Conservation (phyloP, 1,140 invertebrate genomes). For the Drosophila prosaltans region DNA sequence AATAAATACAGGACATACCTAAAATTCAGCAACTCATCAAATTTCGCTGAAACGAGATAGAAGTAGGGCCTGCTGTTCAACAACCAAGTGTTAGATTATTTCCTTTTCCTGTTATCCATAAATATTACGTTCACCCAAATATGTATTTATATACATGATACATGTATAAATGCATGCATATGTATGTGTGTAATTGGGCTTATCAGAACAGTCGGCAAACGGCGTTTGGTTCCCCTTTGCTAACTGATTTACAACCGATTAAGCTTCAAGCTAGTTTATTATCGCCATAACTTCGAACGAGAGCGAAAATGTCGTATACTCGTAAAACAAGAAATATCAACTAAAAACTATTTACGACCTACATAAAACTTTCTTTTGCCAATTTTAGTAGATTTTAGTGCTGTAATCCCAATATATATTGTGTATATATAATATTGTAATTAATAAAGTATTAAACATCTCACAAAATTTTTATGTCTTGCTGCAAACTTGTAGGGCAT, state of each 20-base stretch:
- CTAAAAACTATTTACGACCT: not conserved
- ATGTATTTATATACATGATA: not conserved
- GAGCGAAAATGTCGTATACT: not conserved
- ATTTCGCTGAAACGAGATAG: no score
- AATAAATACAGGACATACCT: no score
- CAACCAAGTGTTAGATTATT: not conserved
- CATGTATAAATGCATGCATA: not conserved
- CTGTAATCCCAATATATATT: no score
- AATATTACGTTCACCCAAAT: constrained; percentile 12
- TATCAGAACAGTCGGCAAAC: constrained; percentile 18
- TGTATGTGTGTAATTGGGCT: not conserved
- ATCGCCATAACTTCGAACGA: constrained; percentile 11
- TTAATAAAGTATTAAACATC: no score
- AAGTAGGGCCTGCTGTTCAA: not conserved
- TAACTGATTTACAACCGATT: constrained; percentile 74
- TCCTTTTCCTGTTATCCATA: constrained; percentile 5
- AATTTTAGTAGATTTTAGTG: no score
- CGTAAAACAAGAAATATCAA: constrained; percentile 1
- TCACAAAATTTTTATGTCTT: no score
- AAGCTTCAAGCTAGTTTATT: constrained; percentile 24
- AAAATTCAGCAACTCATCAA: no score
- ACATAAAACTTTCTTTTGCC: no score
- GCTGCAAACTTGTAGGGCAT: no score
- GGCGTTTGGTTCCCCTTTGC: constrained; percentile 17
- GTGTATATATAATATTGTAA: no score